Evolutionary conservation across 2,797 vertebrate genomes (phyloP).

Genomic region (Hoplostethus mediterraneus): DNA sequence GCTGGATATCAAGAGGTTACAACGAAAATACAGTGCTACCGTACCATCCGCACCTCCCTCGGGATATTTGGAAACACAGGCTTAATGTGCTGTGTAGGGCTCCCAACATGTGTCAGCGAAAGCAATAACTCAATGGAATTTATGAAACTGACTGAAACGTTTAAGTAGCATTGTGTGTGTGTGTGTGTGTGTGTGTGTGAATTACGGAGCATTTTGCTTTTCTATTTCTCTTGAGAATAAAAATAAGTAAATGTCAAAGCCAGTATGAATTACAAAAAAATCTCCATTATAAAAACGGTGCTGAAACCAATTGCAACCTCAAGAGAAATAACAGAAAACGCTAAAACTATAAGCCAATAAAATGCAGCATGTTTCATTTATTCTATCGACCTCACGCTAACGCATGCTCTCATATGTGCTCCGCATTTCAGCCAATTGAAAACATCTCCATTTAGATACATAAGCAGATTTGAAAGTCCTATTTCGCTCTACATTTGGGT

Average conservation of each 20-base stretch:
- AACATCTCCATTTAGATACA: conserved; percentile 68
- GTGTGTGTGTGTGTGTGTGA: conserved; percentile 16
- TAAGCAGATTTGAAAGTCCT: conserved; percentile 69
- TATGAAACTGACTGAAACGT: conserved; percentile 30
- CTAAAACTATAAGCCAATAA: conserved; percentile 40
- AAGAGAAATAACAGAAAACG: conserved; percentile 55
- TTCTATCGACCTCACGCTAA: conserved; percentile 61
- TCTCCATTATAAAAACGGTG: too few species aligned
- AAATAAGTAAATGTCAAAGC: conserved; percentile 53
- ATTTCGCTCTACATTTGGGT: conserved; percentile 53
- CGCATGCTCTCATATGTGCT: conserved; percentile 40
- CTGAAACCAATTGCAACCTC: conserved; percentile 41
- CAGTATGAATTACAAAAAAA: not conserved
- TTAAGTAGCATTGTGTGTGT: conserved; percentile 1
- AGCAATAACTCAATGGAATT: conserved; percentile 30
- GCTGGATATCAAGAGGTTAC: conserved; percentile 38
- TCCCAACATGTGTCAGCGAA: conserved; percentile 21
- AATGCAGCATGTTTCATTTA: conserved; percentile 62
- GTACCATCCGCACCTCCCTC: conserved; percentile 28
- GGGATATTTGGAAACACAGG: conserved; percentile 53
- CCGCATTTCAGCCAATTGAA: conserved; percentile 66
- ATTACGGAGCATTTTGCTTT: conserved; percentile 35
- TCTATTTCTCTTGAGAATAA: conserved; percentile 38
- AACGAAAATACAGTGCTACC: conserved; percentile 38
- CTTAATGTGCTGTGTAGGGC: conserved; percentile 34